Evolutionary conservation across 2,797 vertebrate genomes (phyloP).

Genomic region (Propithecus perrieri): DNA sequence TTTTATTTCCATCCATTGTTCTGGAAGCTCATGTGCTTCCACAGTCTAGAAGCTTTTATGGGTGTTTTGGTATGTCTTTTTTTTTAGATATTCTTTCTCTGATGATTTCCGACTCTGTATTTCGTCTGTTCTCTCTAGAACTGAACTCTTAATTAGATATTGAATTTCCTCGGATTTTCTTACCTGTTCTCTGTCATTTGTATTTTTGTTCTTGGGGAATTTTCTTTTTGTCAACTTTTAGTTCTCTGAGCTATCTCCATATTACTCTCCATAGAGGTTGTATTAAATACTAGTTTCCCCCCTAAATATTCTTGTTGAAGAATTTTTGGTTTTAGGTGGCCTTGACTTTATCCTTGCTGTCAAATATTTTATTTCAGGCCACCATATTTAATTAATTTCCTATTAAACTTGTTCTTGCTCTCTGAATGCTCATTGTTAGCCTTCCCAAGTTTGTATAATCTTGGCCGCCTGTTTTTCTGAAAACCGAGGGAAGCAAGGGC

Average conservation of each 20-base stretch:
- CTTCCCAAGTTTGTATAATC: neutral
- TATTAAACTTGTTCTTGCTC: neutral
- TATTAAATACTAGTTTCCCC: too few species aligned
- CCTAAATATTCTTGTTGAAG: too few species aligned
- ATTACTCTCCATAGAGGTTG: too few species aligned
- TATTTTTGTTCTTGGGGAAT: neutral
- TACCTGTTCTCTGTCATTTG: neutral
- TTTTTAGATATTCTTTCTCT: neutral
- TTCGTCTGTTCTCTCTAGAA: neutral
- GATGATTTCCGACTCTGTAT: neutral
- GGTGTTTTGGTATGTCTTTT: neutral
- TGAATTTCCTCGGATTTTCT: slow-evolving; percentile 5
- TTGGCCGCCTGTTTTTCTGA: neutral
- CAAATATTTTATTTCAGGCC: neutral
- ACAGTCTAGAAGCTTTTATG: neutral
- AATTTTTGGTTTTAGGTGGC: neutral
- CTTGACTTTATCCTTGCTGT: neutral
- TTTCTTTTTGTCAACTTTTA: neutral
- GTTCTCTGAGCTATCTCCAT: too few species aligned
- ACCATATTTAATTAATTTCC: neutral
- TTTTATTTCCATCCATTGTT: neutral
- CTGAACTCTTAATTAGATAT: neutral
- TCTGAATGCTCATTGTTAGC: neutral
- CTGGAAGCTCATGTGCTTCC: neutral
- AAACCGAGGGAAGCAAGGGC: neutral